These are phyloP conservation scores for Adelosebastes latens DNA, from an alignment of 2,797 vertebrate genomes.

Conservation along the genomic window DNA sequence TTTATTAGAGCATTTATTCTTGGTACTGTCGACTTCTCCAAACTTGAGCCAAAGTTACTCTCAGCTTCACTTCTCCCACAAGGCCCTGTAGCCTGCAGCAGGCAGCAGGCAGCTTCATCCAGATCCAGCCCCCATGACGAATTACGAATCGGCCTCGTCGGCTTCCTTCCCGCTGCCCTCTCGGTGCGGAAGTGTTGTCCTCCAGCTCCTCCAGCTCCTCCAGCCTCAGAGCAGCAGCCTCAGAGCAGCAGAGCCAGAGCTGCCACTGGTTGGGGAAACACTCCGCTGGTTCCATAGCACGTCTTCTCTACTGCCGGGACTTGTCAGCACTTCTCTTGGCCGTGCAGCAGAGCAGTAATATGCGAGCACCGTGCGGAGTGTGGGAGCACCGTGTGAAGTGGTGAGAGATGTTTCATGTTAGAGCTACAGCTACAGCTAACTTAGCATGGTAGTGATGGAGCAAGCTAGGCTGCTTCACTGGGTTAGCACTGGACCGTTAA, in stretches of 20 bases:
- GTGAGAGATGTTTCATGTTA: conserved; percentile 71
- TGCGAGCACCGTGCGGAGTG: conserved; percentile 71
- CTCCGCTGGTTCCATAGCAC: conserved; percentile 32
- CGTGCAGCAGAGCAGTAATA: conserved; percentile 61
- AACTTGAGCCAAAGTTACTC: background rate
- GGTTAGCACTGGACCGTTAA: conserved; percentile 8
- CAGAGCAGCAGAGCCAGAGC: conserved; percentile 54
- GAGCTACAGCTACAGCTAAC: conserved; percentile 64
- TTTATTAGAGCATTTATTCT: no score
- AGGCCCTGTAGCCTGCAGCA: background rate
- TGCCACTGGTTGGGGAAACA: conserved; percentile 65
- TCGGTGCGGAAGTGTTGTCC: conserved; percentile 80
- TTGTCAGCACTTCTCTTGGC: conserved; percentile 33
- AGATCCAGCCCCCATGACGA: background rate
- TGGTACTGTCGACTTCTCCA: no score
- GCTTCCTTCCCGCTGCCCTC: conserved; percentile 68
- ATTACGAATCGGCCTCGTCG: conserved; percentile 59
- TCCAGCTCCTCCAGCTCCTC: conserved; percentile 26
- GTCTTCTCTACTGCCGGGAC: conserved; percentile 14
- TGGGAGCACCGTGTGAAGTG: conserved; percentile 77
- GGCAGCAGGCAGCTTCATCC: background rate
- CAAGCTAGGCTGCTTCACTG: conserved; percentile 58
- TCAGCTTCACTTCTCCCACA: background rate
- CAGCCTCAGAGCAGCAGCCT: conserved; percentile 40
- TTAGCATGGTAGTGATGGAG: conserved; percentile 70